Evolutionary conservation across 2,113 vertebrate species (phyloP), one percentile per base, ranked within the genome.

Genomic region (Centropristis striata): DNA sequence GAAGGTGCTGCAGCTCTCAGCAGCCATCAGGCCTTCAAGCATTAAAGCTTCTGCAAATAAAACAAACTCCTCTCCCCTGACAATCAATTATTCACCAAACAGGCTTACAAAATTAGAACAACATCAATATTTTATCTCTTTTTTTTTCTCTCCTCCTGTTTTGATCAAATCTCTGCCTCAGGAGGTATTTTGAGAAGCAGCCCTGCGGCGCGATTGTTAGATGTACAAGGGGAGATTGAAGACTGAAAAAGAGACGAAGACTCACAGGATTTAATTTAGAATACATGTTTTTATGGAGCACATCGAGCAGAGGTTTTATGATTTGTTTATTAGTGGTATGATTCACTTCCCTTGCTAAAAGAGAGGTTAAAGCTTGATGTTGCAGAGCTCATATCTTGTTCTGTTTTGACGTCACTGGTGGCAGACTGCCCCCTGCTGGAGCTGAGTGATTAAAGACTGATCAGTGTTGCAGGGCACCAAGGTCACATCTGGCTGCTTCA

Each of bases 371-470:
- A 57, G 44, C 63, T 71, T 47, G 59, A 77, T 83, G 69, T 46
- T 61, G 72, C 67, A 65, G 53, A 55, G 49, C 41, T 61, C 21
- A 21, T 37, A 64, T 83, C 41, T 50, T 15, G 8, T 27, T 44
- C 44, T 27, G 13, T 4, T 36, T 11, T 63, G 61, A 50, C 39
- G 25, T 60, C 60, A 16, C 50, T 76, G 67, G 42, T 75, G 27
- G 42, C 47, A 88, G 63, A 87, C 54, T 81, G 92, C 89, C 93
- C 78, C 83, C 93, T 92, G 72, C 83, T 94, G 93, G 90, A 37
- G 1, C 46, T 57, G 0, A 63, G 14, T 51, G 44, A 9, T 41
- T 37, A 13, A 47, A 37, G 23, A 71, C n/a, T 47, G 4, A 1
- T 61, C 15, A 36, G 46, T 66, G 67, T 9, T 28, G 32, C 5